Evolutionary conservation across 2,797 vertebrate genomes (phyloP).

Genomic region (Todus mexicanus): DNA sequence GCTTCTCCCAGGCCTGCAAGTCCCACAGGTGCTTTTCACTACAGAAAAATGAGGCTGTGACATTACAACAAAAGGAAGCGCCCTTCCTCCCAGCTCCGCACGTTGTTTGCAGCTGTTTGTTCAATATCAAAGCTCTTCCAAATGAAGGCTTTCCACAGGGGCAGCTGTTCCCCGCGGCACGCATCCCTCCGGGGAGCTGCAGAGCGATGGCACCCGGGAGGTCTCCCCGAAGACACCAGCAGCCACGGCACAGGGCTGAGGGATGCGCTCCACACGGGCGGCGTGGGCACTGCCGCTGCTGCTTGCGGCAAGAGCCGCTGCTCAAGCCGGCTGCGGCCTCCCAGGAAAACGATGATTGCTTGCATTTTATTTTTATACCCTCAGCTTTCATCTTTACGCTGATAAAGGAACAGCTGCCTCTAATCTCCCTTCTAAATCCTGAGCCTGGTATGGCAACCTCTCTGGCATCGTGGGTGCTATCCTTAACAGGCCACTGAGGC

Average conservation of each 20-base stretch:
- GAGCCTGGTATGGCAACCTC: neutral
- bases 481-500: neutral
- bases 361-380: constrained; percentile 46
- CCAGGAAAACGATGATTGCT: neutral
- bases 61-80: neutral
- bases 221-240: neutral
- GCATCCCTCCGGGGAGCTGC: neutral
- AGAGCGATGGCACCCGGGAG: neutral
- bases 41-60: neutral
- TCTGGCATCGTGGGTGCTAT: neutral
- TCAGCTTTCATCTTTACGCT: neutral
- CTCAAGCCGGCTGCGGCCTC: neutral
- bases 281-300: neutral
- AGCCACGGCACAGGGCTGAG: neutral
- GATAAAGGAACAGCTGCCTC: constrained; percentile 38
- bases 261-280: neutral
- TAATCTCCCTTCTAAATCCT: neutral
- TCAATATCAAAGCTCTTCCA: neutral
- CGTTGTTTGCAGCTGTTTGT: neutral
- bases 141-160: neutral
- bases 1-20: neutral
- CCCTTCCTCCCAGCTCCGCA: neutral
- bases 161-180: neutral
- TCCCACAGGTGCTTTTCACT: neutral
- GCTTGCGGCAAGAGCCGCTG: neutral